phyloP scores from a whole-genome alignment of 2,797 vertebrate genomes.

The Heteromormyrus szaboi region DNA sequence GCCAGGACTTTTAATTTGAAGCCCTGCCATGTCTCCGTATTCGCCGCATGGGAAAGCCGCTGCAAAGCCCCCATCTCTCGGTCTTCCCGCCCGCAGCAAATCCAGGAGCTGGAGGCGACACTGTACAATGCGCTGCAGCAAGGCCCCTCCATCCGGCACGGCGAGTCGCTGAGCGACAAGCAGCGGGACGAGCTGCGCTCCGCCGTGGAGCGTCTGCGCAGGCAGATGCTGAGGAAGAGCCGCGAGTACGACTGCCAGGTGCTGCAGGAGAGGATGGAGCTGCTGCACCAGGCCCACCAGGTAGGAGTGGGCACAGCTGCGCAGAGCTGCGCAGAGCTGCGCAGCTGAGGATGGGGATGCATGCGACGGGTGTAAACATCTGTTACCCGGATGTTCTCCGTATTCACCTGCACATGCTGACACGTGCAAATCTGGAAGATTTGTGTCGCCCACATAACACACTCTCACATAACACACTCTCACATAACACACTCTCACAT shows the following conservation, averaged over 20 bases:
- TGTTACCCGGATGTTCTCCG: neutral
- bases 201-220: constrained; percentile 87
- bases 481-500: neutral
- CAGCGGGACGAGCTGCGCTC: constrained; percentile 88
- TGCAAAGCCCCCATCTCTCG: neutral
- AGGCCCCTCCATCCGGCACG: constrained; percentile 94
- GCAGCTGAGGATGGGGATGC: neutral
- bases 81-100: constrained; percentile 70
- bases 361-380: neutral
- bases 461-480: neutral
- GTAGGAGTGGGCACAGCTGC: constrained; percentile 44
- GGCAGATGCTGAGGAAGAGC: constrained; percentile 97
- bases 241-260: constrained; percentile 96
- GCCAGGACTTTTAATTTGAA: neutral
- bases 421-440: neutral
- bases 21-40: neutral
- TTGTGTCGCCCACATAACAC: neutral
- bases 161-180: constrained; percentile 83
- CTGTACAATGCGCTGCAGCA: constrained; percentile 97
- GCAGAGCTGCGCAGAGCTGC: neutral
- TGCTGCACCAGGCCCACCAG: constrained; percentile 96
- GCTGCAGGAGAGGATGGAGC: constrained; percentile 95
- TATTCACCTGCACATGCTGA: neutral
- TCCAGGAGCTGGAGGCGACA: constrained; percentile 97
- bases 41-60: neutral